These are phyloP conservation scores for Neotoxoptera formosana DNA, from an alignment of 1,140 invertebrate species.

Conservation along the genomic window DNA sequence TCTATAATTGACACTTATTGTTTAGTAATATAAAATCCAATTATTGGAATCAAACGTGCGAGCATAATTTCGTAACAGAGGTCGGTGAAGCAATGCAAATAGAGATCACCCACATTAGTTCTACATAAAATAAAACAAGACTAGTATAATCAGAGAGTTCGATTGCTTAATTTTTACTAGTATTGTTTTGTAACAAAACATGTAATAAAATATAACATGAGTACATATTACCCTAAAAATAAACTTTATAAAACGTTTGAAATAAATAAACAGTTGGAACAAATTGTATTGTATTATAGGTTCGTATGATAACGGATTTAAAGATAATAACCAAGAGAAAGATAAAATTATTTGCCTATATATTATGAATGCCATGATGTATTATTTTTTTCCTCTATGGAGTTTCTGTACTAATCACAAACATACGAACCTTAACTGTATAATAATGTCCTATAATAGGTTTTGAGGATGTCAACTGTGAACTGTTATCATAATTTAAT, in stretches of 20 bases:
- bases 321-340: background rate
- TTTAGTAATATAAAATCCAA: conserved; percentile 27
- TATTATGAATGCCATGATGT: background rate
- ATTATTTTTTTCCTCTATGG: background rate
- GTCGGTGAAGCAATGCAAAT: background rate
- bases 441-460: background rate
- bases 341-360: background rate
- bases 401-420: background rate
- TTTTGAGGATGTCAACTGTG: background rate
- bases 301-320: background rate
- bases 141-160: background rate
- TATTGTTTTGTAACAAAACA: background rate
- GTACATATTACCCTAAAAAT: background rate
- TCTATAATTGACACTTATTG: background rate
- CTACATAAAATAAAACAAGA: background rate
- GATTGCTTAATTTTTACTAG: background rate
- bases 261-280: background rate
- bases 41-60: conserved; percentile 21
- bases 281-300: background rate
- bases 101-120: background rate
- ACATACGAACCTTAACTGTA: background rate
- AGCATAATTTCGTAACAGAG: background rate
- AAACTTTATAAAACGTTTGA: background rate
- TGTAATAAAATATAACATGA: background rate
- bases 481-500: background rate